Percentiles rank a stretch among this genome's conserved stretches.
Evolutionary conservation across 53 echinoderm and acorn worm species (phyloP).

Genomic region (Apostichopus leukothele): DNA sequence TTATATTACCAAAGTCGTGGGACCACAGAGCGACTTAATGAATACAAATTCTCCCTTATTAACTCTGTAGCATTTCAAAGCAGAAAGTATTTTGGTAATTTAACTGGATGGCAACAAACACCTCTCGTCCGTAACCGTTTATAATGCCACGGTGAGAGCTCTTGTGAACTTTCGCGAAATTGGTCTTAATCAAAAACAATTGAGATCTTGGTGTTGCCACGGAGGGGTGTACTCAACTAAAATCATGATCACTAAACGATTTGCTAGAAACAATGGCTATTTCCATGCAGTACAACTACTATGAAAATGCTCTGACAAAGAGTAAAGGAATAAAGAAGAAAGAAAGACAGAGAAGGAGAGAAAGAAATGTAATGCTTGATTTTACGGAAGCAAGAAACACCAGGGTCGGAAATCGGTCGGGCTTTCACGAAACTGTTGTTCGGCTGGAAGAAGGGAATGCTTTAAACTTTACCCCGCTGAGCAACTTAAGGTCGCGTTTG

Average conservation of each 20-base stretch:
- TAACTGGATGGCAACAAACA: conserved; percentile 42
- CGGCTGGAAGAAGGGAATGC: conserved; percentile 24
- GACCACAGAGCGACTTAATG: conserved; percentile 7
- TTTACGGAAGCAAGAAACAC: not conserved
- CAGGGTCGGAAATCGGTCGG: conserved; percentile 15
- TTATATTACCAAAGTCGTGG: conserved; percentile 20
- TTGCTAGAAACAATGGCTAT: conserved; percentile 29
- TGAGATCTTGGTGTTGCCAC: conserved; percentile 46
- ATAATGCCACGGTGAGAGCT: conserved; percentile 28
- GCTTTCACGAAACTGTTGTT: conserved; percentile 7
- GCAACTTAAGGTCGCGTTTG: conserved; percentile 31
- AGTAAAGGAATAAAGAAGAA: too few relatives aligned
- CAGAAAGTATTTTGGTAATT: conserved; percentile 30
- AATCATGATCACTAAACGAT: conserved; percentile 22
- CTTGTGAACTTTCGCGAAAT: conserved; percentile 47
- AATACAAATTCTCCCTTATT: conserved; percentile 28
- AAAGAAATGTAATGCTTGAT: not conserved
- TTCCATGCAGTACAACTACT: not conserved
- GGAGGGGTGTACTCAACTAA: conserved; percentile 46
- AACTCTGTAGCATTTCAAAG: conserved; percentile 38
- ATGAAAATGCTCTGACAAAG: not conserved
- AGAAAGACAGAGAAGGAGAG: too few relatives aligned
- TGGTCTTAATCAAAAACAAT: conserved; percentile 43
- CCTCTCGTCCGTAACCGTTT: conserved; percentile 23
- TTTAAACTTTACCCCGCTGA: conserved; percentile 35